Base-by-base conservation (phyloP, 2,797 vertebrate genomes). In the Pampus argenteus region DNA sequence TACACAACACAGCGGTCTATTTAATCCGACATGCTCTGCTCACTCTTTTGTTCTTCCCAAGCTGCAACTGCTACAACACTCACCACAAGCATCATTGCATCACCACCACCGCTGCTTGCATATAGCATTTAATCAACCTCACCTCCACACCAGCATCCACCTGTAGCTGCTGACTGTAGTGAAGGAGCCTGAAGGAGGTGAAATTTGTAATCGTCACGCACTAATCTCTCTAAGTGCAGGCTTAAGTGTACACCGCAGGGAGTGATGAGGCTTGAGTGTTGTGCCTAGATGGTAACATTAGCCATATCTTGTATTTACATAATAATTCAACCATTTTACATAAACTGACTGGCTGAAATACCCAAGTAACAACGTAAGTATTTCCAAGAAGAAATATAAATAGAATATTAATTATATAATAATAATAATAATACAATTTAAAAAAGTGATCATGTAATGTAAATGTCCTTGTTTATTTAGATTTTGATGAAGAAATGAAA, bases 11-110 rank as follows among this genome's bases (percentile, higher is more conserved):
- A 14, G 66, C 55, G 0, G 14, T 60, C 49, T 64, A 17, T 64
- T 76, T 69, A 79, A 83, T 81, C 76, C 40, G 69, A 63, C 66
- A 67, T 11, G 6, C 52, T 79, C 67, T 34, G 54, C 26, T 75
- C 36, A n/a, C 25, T 60, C 40, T 67, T 84, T 76, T 77, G 57
- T 82, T 79, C 36, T 25, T 36, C 51, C 18, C 72, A 66, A 64
- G 36, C 58, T 49, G 68, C 45, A 9, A 22, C n/a, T 31, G 62
- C 40, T 58, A 38, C 58, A 57, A 18, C 13, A 2, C 68, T 65
- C 63, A 58, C 52, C 17, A 44, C 47, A 20, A 58, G 44, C 58
- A 67, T 74, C 58, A 28, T 51, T 59, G 34, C 51, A 58, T 49
- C 34, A 13, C 54, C 60, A 59, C 52, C 29, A 29, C 31, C 52